Base-by-base conservation (phyloP, 2,797 vertebrate species). In the Pseudochaenichthys georgianus region DNA sequence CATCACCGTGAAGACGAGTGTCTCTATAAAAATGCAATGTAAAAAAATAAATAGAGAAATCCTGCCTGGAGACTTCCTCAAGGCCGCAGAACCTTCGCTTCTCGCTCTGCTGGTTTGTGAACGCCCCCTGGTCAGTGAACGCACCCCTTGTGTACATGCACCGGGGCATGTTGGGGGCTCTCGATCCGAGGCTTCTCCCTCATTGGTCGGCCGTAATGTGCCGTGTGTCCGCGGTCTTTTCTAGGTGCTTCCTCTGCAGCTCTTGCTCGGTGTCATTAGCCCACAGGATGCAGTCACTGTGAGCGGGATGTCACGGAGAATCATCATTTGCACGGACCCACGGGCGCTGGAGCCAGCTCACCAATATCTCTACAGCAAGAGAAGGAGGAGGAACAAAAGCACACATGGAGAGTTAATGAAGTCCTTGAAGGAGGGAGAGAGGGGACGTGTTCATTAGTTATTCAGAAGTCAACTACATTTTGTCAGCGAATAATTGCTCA, bases 221-320 rank as follows among this genome's bases (percentile, higher is more conserved):
- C 74, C 80, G 71, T n/a, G 66, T 62, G 78, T 78, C 82, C 53
- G 48, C 7, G 34, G 34, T 87, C 88, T 83, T 83, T 87, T 71
- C 88, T 87, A 87, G 89, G 85, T 71, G 85, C 78, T 68, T 87
- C 62, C 79, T 89, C 64, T 67, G 83, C 74, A 48, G 80, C 87
- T 81, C 85, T 83, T 77, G 7, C 83, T 72, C 50, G 73, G 87
- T 87, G 88, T 91, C 83, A 88, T 92, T 89, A 90, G 87, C 74
- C 78, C 88, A 88, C 88, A 88, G 84, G 91, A 94, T 81, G 87
- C 89, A 85, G 87, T 74, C 76, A 41, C 70, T 84, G 77, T 73
- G 76, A 87, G 79, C 42, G 17, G 74, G 66, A 87, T 87, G 88
- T 88, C 88, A 88, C 61, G 82, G 79, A 83, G 88, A 91, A 91